Conservation (phyloP, 2,888 invertebrate species). For the Dryomyza anilis region DNA sequence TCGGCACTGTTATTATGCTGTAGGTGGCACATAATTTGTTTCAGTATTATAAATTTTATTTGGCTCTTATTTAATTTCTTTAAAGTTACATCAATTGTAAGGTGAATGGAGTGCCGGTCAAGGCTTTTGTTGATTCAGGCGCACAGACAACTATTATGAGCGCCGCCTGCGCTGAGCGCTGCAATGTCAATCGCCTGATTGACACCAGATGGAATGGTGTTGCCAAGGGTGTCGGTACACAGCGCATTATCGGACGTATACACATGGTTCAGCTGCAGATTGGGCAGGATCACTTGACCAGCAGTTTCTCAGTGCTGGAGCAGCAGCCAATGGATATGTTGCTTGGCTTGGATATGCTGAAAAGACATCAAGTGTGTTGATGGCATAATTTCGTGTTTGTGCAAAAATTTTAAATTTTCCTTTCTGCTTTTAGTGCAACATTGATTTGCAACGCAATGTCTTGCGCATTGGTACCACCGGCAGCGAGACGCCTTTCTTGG, state of each 20-base stretch:
- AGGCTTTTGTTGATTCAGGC: constrained; percentile 97
- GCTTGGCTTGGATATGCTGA: constrained; percentile 95
- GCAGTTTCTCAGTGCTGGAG: constrained; percentile 95
- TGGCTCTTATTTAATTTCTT: not conserved
- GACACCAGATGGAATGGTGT: constrained; percentile 94
- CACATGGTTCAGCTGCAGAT: constrained; percentile 98
- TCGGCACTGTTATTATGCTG: constrained; percentile 97
- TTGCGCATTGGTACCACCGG: constrained; percentile 93
- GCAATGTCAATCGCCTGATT: constrained; percentile 87
- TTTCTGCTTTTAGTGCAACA: constrained; percentile 73
- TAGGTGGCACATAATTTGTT: constrained; percentile 51
- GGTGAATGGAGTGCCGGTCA: constrained; percentile 95
- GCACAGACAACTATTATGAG: constrained; percentile 99
- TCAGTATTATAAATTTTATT: not conserved
- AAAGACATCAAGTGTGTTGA: constrained; percentile 84
- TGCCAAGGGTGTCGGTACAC: constrained; percentile 96
- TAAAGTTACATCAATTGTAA: constrained; percentile 85
- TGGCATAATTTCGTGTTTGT: not conserved
- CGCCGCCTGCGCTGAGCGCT: constrained; percentile 90
- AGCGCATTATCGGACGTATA: constrained; percentile 93
- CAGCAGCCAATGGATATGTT: constrained; percentile 99
- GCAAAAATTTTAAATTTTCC: not conserved
- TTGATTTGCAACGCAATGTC: constrained; percentile 87
- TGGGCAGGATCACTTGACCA: constrained; percentile 88
- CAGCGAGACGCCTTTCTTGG: constrained; percentile 85